A percentile compares a stretch with the other conserved stretches of the same genome.
These are phyloP conservation scores for Lithobates pipiens DNA, from an alignment of 2,797 vertebrate species.

Conservation along the genomic window DNA sequence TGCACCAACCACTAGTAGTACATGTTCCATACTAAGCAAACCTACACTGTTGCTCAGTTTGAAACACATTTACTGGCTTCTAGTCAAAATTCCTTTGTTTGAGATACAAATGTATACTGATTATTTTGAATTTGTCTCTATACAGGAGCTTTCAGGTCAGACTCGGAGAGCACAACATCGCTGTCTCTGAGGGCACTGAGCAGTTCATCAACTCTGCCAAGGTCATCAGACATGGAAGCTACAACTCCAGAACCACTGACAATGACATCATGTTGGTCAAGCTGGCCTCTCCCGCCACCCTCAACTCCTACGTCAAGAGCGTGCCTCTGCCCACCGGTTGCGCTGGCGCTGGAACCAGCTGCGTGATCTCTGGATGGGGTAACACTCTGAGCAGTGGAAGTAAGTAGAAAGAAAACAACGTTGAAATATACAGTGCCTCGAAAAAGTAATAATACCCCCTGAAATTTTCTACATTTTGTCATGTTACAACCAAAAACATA, in stretches of 20 bases:
- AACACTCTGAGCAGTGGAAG: conserved; percentile 77
- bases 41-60: no score
- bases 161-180: conserved; percentile 84
- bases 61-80: no score
- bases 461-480: no score
- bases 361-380: conserved; percentile 86
- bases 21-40: no score
- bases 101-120: no score
- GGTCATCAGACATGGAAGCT: conserved; percentile 80
- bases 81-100: no score
- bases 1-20: no score
- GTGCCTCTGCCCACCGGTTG: conserved; percentile 79
- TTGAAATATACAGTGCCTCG: no score
- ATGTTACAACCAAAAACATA: no score
- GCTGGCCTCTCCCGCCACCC: conserved; percentile 54
- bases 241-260: conserved; percentile 74
- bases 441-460: no score
- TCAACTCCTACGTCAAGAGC: conserved; percentile 71
- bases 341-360: conserved; percentile 68
- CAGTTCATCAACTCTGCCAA: conserved; percentile 78
- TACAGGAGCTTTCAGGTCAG: conserved; percentile 77
- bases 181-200: conserved; percentile 74
- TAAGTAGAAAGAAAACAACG: neutral
- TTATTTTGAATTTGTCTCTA: conserved; percentile 13
- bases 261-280: conserved; percentile 84